Evolutionary conservation across 2,888 invertebrate genomes (phyloP).

Genomic region (Bimastos eiseni): DNA sequence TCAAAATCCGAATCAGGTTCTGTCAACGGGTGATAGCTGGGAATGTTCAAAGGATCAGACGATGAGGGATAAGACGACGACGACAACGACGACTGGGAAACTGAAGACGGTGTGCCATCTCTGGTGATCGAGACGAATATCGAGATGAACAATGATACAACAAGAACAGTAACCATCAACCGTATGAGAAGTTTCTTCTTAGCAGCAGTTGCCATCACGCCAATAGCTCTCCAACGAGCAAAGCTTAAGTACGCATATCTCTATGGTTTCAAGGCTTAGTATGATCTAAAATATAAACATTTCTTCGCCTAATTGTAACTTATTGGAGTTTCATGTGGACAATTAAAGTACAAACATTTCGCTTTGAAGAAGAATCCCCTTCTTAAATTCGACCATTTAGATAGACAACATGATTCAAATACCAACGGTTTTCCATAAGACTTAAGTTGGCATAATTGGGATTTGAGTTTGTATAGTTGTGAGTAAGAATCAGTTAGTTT

Average conservation of each 20-base stretch:
- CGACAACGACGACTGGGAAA: not conserved
- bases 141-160: not conserved
- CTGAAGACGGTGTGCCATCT: not conserved
- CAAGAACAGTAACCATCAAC: not conserved
- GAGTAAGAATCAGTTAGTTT: too few species aligned
- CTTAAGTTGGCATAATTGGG: not conserved
- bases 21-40: not conserved
- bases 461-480: not conserved
- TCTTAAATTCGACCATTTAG: not conserved
- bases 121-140: not conserved
- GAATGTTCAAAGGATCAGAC: not conserved
- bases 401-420: not conserved
- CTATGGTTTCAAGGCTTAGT: too few species aligned
- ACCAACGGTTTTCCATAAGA: not conserved
- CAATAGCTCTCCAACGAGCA: not conserved
- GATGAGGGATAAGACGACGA: not conserved
- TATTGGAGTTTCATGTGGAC: not conserved
- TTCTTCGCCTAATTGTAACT: not conserved
- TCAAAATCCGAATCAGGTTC: not conserved
- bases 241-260: too few species aligned
- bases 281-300: not conserved
- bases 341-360: not conserved
- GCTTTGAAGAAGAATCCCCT: not conserved
- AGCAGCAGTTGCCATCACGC: not conserved
- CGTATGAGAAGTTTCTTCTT: not conserved